Conservation (phyloP, 2,797 vertebrate genomes). For the Malacoctenus gilli region DNA sequence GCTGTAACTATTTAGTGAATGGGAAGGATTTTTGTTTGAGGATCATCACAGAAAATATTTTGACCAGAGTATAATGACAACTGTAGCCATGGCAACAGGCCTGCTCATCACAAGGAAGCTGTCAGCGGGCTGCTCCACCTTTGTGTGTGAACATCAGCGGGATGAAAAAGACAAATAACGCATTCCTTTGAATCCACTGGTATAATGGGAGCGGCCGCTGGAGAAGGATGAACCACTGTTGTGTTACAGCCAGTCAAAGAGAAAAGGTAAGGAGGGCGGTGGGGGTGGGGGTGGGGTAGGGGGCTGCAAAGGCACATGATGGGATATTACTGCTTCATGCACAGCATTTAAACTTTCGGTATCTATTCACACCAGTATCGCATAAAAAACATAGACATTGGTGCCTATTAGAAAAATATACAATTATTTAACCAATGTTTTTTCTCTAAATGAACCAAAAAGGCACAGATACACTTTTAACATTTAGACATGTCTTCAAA, state of each 20-base stretch:
- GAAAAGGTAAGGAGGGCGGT: too few species aligned
- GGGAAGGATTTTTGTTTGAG: slow-evolving; percentile 32
- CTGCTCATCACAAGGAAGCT: slow-evolving; percentile 44
- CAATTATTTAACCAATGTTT: too few species aligned
- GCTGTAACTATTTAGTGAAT: slow-evolving; percentile 36
- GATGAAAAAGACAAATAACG: slow-evolving; percentile 44
- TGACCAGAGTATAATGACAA: slow-evolving; percentile 47
- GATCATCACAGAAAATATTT: slow-evolving; percentile 32
- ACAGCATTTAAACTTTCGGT: too few species aligned
- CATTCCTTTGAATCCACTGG: slow-evolving; percentile 54
- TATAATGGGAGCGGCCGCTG: slow-evolving; percentile 33
- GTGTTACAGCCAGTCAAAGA: slow-evolving; percentile 20
- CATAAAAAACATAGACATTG: too few species aligned
- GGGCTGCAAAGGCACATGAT: too few species aligned
- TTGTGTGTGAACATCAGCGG: slow-evolving; percentile 35
- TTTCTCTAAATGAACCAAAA: too few species aligned
- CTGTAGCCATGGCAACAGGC: slow-evolving; percentile 57
- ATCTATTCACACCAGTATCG: too few species aligned
- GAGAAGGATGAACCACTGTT: slow-evolving; percentile 16
- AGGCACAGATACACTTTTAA: too few species aligned
- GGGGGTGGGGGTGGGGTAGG: not conserved
- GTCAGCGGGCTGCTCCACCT: slow-evolving; percentile 33
- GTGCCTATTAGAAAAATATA: too few species aligned
- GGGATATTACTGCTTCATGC: too few species aligned
- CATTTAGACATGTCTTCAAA: too few species aligned